Evolutionary conservation across 1,140 invertebrate genomes (phyloP).

Genomic region (Eueides isabella): DNA sequence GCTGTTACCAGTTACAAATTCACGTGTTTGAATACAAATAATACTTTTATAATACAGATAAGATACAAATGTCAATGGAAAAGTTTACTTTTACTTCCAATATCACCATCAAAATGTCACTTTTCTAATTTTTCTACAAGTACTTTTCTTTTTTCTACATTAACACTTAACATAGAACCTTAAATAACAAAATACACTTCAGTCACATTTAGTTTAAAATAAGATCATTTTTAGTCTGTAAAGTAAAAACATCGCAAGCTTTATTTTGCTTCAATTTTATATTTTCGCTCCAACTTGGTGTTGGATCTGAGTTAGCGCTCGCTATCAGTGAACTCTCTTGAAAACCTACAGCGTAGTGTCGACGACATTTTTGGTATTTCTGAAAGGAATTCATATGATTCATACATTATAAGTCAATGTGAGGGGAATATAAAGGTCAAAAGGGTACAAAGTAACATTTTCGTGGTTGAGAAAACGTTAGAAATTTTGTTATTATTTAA

Average conservation of each 20-base stretch:
- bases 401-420: not conserved
- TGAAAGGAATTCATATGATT: constrained; percentile 19
- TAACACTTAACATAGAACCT: too few relatives aligned
- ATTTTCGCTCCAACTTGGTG: constrained; percentile 45
- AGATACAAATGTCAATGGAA: too few relatives aligned
- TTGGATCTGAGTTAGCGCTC: constrained; percentile 44
- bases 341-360: constrained; percentile 38
- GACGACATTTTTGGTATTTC: constrained; percentile 21
- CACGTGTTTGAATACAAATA: too few relatives aligned
- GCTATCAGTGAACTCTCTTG: constrained; percentile 47
- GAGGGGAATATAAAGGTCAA: not conserved
- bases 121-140: too few relatives aligned
- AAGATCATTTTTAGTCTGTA: constrained; percentile 31
- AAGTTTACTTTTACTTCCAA: too few relatives aligned
- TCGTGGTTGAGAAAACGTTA: not conserved
- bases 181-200: not conserved
- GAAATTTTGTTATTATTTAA: not conserved
- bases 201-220: not conserved
- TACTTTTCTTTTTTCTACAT: too few relatives aligned
- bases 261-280: constrained; percentile 18
- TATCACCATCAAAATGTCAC: too few relatives aligned
- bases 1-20: too few relatives aligned
- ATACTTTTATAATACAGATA: too few relatives aligned
- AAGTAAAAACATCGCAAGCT: constrained; percentile 47
- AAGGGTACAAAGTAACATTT: not conserved